phyloP scores from a whole-genome alignment of 2,113 vertebrate genomes.

The Himantopus leucocephalus region DNA sequence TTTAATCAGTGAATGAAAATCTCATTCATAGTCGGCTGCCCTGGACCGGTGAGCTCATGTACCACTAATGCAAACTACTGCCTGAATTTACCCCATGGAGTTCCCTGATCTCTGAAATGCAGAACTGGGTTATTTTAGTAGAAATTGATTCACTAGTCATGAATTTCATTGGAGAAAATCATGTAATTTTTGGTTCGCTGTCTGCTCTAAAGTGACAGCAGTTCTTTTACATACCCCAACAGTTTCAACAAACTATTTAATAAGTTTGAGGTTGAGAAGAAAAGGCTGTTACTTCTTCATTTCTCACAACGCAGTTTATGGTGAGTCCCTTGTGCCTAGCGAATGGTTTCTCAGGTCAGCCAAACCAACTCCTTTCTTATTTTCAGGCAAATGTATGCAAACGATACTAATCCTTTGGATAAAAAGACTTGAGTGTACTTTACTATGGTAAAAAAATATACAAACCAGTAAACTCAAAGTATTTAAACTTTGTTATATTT shows the following conservation, averaged over 20 bases:
- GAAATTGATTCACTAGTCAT: background rate
- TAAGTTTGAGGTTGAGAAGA: background rate
- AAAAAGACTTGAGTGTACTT: background rate
- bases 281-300: background rate
- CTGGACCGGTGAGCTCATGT: background rate
- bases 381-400: background rate
- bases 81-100: background rate
- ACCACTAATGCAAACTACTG: background rate
- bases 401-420: background rate
- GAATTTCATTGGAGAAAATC: slow-evolving; percentile 16
- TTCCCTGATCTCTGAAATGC: slow-evolving; percentile 11
- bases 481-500: background rate
- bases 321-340: background rate
- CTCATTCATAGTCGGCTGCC: background rate
- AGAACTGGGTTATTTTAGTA: background rate
- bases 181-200: background rate
- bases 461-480: background rate
- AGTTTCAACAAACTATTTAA: background rate
- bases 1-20: background rate
- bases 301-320: background rate
- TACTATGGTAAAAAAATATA: background rate
- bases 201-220: background rate
- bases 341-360: background rate
- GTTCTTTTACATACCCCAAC: background rate
- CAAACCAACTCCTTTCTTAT: background rate